Percentiles rank a stretch among this genome's conserved stretches.
Evolutionary conservation across 2,797 vertebrate genomes (phyloP).

Genomic region (Pseudochaenichthys georgianus): DNA sequence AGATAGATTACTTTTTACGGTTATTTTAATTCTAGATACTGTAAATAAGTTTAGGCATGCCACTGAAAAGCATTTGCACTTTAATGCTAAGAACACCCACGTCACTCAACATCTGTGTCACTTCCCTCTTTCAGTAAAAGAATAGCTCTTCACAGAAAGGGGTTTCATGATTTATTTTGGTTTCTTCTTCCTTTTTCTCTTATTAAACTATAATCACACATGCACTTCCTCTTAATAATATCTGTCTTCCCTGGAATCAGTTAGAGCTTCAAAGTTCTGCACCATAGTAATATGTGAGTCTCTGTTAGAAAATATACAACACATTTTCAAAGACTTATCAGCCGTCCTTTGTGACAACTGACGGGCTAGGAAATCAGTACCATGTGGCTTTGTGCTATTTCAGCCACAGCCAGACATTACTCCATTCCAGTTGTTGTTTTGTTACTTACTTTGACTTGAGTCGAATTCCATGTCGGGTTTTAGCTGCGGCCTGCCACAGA

Average conservation of each 20-base stretch:
- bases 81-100: not conserved
- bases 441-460: slow-evolving; percentile 12
- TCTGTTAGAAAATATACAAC: slow-evolving; percentile 10
- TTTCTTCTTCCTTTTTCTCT: slow-evolving; percentile 44
- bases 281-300: not conserved
- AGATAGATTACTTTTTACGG: not conserved
- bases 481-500: slow-evolving; percentile 79
- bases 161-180: slow-evolving; percentile 23
- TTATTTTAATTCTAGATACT: not conserved
- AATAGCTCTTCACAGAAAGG: slow-evolving; percentile 36
- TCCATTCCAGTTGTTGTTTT: slow-evolving; percentile 60
- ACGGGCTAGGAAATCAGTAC: slow-evolving; percentile 21
- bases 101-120: slow-evolving; percentile 31
- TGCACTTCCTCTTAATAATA: slow-evolving; percentile 9
- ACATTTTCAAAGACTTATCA: slow-evolving; percentile 32
- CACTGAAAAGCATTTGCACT: not conserved
- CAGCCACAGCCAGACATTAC: slow-evolving; percentile 3
- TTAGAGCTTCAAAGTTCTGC: not conserved
- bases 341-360: slow-evolving; percentile 24
- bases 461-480: slow-evolving; percentile 86
- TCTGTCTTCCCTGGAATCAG: not conserved
- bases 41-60: not conserved
- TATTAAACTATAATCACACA: not conserved
- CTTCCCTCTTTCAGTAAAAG: slow-evolving; percentile 63
- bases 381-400: slow-evolving; percentile 38